Evolutionary conservation across 1,140 invertebrate species (phyloP).

Genomic region (Drosophila pseudoobscura): DNA sequence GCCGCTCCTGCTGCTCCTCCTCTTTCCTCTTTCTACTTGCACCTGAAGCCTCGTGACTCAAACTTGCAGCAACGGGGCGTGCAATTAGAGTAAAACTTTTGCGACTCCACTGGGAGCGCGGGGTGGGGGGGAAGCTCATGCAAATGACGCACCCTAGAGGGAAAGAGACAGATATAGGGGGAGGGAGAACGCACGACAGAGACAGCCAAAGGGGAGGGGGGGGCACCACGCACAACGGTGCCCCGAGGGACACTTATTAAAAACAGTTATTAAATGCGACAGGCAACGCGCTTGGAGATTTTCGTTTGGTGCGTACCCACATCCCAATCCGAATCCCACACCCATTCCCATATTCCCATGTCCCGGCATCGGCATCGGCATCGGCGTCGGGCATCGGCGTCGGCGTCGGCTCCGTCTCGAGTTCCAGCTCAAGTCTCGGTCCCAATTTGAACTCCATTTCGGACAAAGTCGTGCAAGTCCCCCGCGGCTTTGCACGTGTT

Average conservation of each 20-base stretch:
- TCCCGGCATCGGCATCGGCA: not conserved
- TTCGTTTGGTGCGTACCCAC: constrained; percentile 68
- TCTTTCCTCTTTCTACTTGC: constrained; percentile 17
- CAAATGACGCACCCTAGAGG: constrained; percentile 56
- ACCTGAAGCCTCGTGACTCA: constrained; percentile 73
- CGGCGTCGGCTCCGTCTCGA: not conserved
- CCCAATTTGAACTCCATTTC: constrained; percentile 48
- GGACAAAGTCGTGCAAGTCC: constrained; percentile 75
- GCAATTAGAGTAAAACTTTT: constrained; percentile 73
- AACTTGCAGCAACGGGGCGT: constrained; percentile 51
- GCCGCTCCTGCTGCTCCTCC: constrained; percentile 9
- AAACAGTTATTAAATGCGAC: constrained; percentile 82
- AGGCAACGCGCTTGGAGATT: constrained; percentile 77
- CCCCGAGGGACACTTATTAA: constrained; percentile 80
- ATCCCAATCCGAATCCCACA: constrained; percentile 42
- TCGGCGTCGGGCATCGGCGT: not conserved
- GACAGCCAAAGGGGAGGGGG: constrained; percentile 8
- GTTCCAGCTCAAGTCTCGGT: constrained; percentile 21
- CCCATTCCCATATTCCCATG: constrained; percentile 7
- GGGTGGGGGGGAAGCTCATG: constrained; percentile 34
- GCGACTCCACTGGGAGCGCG: constrained; percentile 24
- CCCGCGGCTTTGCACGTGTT: constrained; percentile 83
- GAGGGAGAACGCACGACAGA: too few species aligned
- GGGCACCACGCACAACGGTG: constrained; percentile 45
- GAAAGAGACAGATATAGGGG: not conserved